Conservation (phyloP, 2,113 vertebrate species). For the Oryzias melastigma region DNA sequence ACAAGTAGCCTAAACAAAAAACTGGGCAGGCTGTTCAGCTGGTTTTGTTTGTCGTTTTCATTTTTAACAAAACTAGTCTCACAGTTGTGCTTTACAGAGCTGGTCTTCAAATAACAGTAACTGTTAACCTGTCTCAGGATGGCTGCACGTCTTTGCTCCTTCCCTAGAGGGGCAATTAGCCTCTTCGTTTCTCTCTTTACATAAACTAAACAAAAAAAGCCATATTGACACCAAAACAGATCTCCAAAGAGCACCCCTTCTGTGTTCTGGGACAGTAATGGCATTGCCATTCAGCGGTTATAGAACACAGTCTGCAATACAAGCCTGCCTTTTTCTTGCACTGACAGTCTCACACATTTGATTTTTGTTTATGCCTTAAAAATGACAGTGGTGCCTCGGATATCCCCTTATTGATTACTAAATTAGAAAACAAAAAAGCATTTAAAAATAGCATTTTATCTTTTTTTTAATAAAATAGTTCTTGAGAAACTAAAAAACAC, state of each 20-base stretch:
- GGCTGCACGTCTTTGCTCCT: conserved; percentile 63
- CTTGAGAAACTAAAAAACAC: background rate
- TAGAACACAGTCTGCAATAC: conserved; percentile 31
- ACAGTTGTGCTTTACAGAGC: conserved; percentile 41
- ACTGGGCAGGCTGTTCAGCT: conserved; percentile 6
- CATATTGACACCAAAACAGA: conserved; percentile 48
- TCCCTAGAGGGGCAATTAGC: conserved; percentile 49
- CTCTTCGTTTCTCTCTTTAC: conserved; percentile 48
- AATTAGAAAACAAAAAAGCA: conserved; percentile 14
- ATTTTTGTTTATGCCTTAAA: conserved; percentile 65
- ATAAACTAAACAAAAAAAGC: conserved; percentile 56
- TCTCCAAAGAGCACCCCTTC: conserved; percentile 54
- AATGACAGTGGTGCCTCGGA: conserved; percentile 70
- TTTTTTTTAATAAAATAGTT: conserved; percentile 18
- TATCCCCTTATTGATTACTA: conserved; percentile 27
- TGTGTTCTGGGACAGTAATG: conserved; percentile 28
- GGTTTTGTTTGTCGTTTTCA: conserved; percentile 33
- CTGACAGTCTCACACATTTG: conserved; percentile 32
- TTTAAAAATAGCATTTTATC: background rate
- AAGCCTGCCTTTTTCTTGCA: conserved; percentile 50
- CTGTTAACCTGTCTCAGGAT: conserved; percentile 65
- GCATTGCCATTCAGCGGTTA: conserved; percentile 46
- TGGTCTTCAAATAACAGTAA: conserved; percentile 61
- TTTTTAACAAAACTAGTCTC: conserved; percentile 27
- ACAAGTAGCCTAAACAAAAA: conserved; percentile 18